Percentiles rank a stretch among this genome's conserved stretches.
Conservation (phyloP, 2,113 vertebrate species). For the Ramphastos sulfuratus region DNA sequence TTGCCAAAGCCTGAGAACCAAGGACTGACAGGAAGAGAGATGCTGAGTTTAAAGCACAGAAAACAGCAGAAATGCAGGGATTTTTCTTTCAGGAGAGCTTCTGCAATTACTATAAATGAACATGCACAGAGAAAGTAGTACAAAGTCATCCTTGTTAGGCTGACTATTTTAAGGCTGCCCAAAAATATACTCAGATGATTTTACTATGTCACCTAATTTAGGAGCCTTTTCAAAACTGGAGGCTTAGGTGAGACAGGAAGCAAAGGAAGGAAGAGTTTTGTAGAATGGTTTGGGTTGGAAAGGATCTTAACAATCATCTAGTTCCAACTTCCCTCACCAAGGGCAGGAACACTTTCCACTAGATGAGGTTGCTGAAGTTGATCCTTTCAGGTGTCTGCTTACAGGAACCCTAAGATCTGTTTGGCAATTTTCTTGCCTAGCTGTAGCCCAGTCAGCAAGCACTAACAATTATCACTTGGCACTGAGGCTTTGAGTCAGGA, state of each 20-base stretch:
- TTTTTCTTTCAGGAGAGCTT: not conserved
- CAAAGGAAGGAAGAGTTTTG: not conserved
- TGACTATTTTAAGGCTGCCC: constrained; percentile 55
- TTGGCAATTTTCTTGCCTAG: not conserved
- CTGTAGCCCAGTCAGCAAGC: not conserved
- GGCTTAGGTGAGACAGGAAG: not conserved
- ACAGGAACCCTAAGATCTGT: not conserved
- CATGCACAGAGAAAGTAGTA: constrained; percentile 29
- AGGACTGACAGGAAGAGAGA: not conserved
- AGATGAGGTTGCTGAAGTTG: not conserved
- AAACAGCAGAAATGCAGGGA: not conserved
- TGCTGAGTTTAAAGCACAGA: not conserved
- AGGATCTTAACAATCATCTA: too few relatives aligned
- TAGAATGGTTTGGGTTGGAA: too few relatives aligned
- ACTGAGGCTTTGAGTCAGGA: not conserved
- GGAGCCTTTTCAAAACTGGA: not conserved
- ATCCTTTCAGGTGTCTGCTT: not conserved
- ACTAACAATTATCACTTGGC: not conserved
- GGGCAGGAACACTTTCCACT: too few relatives aligned
- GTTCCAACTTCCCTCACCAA: too few relatives aligned
- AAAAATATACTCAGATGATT: not conserved
- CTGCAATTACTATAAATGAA: not conserved
- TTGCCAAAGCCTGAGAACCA: not conserved
- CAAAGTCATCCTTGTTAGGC: constrained; percentile 55
- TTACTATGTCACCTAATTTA: constrained; percentile 48